These are phyloP conservation scores for Yponomeuta malinellus DNA, from an alignment of 2,888 invertebrate species.

Conservation along the genomic window DNA sequence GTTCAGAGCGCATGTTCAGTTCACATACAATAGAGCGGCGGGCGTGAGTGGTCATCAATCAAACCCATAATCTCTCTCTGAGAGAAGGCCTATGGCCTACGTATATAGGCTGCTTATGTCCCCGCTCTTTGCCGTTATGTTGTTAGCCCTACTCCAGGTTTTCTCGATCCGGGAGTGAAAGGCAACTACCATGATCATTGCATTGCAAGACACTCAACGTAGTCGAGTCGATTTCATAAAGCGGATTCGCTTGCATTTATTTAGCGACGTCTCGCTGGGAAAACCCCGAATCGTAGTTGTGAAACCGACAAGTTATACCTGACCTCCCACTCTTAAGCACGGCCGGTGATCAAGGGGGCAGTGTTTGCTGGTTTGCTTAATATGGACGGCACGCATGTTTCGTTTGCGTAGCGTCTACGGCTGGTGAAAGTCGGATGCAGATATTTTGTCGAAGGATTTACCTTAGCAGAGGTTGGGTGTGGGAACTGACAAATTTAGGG, in stretches of 20 bases:
- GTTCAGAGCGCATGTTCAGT: too few relatives aligned
- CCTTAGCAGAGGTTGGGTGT: background rate
- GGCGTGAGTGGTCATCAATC: too few relatives aligned
- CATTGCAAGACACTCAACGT: background rate
- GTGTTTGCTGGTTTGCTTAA: background rate
- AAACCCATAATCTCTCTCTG: too few relatives aligned
- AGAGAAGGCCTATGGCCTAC: too few relatives aligned
- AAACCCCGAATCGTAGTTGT: background rate
- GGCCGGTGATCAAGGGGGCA: background rate
- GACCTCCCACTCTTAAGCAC: background rate
- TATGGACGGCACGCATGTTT: background rate
- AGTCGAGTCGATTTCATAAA: background rate
- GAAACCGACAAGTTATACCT: background rate
- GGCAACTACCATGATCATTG: background rate
- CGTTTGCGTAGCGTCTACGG: background rate
- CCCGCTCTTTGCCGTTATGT: too few relatives aligned
- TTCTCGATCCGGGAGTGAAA: background rate
- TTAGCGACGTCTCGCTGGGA: background rate
- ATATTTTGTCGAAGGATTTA: background rate
- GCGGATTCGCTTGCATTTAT: background rate
- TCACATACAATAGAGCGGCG: too few relatives aligned
- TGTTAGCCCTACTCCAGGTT: background rate
- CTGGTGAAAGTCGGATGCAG: background rate
- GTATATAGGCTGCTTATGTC: too few relatives aligned
- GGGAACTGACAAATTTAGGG: too few relatives aligned